Percentiles rank a stretch among this genome's conserved stretches.
phyloP scores from a whole-genome alignment of 2,113 vertebrate genomes.

The Ictalurus punctatus region DNA sequence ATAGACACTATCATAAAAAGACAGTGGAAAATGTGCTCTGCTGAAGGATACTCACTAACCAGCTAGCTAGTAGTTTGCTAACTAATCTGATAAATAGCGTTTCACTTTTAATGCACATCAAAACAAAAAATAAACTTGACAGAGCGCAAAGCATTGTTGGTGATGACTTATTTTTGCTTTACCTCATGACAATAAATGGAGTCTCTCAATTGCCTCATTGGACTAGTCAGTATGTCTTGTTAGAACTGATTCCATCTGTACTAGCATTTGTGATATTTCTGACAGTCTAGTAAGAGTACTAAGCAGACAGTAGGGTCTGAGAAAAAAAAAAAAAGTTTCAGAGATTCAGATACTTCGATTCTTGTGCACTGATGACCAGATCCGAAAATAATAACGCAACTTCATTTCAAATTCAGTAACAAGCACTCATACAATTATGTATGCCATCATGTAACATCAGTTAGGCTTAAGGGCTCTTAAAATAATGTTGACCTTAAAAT shows the following conservation, averaged over 20 bases:
- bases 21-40: background rate
- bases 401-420: background rate
- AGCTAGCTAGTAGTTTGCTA: background rate
- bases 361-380: background rate
- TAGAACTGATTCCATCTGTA: background rate
- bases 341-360: background rate
- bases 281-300: background rate
- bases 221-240: background rate
- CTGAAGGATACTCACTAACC: background rate
- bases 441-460: background rate
- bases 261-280: background rate
- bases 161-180: background rate
- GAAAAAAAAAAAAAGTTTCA: background rate
- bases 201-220: background rate
- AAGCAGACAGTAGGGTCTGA: background rate
- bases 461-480: background rate
- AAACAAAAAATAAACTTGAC: background rate
- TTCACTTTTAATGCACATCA: background rate
- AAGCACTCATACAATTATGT: background rate
- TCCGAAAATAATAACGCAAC: background rate
- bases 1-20: background rate
- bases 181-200: background rate
- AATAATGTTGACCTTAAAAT: background rate
- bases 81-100: background rate
- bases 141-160: background rate